Percentiles rank a stretch among this genome's conserved stretches.
phyloP scores from a whole-genome alignment of 1,140 invertebrate species.

The Drosophila pachea region DNA sequence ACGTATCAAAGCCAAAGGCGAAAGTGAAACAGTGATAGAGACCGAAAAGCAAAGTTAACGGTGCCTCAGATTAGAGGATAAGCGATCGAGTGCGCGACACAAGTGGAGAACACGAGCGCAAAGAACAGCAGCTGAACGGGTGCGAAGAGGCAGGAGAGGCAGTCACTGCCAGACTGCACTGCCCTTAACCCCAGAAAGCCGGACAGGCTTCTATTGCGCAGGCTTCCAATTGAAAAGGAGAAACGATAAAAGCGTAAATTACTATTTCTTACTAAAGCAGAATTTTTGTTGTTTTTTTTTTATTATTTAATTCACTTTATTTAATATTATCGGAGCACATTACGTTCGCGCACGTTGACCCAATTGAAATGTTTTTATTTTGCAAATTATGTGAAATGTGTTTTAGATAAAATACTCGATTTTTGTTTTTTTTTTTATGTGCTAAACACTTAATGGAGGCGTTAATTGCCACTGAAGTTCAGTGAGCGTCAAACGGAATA shows the following conservation, averaged over 20 bases:
- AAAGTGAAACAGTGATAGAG: conserved; percentile 11
- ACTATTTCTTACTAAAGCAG: too few species aligned
- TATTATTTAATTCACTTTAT: too few species aligned
- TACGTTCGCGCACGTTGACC: too few species aligned
- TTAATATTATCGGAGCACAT: too few species aligned
- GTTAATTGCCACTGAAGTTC: neutral
- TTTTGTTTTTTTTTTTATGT: neutral
- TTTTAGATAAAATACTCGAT: too few species aligned
- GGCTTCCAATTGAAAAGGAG: neutral
- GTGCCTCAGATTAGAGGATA: conserved; percentile 19
- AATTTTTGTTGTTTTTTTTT: too few species aligned
- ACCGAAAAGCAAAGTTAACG: conserved; percentile 23
- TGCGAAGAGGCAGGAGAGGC: neutral
- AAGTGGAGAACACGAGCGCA: neutral
- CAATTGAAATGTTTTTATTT: too few species aligned
- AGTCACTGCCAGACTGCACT: neutral
- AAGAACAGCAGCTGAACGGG: neutral
- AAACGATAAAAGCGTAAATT: too few species aligned
- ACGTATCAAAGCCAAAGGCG: conserved; percentile 7
- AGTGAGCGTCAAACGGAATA: neutral
- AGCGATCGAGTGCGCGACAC: neutral
- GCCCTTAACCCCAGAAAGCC: conserved; percentile 14
- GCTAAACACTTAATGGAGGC: neutral
- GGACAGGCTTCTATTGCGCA: neutral
- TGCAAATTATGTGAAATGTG: too few species aligned